Percentiles rank a stretch among this genome's conserved stretches.
Evolutionary conservation across 2,113 vertebrate species (phyloP).

Genomic region (Anthoscopus minutus): DNA sequence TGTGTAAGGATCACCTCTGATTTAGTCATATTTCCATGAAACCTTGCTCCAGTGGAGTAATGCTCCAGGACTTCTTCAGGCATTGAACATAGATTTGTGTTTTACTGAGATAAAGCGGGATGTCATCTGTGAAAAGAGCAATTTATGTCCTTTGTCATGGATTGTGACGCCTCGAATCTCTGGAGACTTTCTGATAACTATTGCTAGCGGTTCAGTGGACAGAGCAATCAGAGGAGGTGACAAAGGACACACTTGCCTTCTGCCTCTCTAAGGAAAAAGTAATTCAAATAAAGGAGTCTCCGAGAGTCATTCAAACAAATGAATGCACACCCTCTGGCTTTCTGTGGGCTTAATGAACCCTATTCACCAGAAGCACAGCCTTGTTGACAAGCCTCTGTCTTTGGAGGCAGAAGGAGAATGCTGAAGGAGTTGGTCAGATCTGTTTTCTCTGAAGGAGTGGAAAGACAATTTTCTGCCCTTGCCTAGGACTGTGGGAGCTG

Average conservation of each 20-base stretch:
- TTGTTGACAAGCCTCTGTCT: constrained; percentile 9
- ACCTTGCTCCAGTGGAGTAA: not conserved
- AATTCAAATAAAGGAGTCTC: constrained; percentile 56
- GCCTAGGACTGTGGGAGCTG: not conserved
- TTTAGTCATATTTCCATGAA: constrained; percentile 23
- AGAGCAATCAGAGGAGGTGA: constrained; percentile 60
- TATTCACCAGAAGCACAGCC: constrained; percentile 15
- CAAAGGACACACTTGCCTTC: constrained; percentile 60
- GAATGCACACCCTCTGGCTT: constrained; percentile 60
- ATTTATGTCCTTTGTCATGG: constrained; percentile 53
- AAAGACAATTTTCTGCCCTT: not conserved
- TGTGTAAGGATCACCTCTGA: not conserved
- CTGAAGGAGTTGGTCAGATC: not conserved
- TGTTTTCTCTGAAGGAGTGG: not conserved
- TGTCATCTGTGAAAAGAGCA: constrained; percentile 63
- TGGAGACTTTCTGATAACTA: constrained; percentile 46
- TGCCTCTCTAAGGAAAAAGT: constrained; percentile 53
- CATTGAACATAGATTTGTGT: constrained; percentile 38
- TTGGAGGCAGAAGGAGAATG: not conserved
- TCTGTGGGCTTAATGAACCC: constrained; percentile 48
- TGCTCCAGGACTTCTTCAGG: constrained; percentile 9
- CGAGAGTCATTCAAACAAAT: constrained; percentile 57
- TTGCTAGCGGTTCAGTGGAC: constrained; percentile 44
- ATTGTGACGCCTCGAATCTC: constrained; percentile 41
- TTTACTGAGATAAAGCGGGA: constrained; percentile 53